Base-by-base conservation (phyloP, 2,797 vertebrate genomes). In the Hemibagrus guttatus region DNA sequence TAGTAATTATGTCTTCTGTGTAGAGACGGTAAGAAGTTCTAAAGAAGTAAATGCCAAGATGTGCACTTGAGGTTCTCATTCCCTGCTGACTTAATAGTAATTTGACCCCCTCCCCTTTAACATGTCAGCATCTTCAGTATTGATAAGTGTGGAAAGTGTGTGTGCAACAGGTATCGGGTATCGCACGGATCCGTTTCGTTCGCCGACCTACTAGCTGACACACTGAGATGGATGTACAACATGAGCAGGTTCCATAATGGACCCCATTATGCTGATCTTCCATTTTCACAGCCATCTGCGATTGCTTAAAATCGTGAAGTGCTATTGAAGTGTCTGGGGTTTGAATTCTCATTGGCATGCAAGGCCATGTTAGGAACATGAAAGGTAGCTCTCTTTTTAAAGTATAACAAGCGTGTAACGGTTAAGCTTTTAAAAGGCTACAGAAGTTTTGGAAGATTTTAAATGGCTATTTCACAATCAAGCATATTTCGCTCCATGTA, bases 221-320 rank as follows among this genome's bases (percentile, higher is more conserved):
- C n/a, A 6, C 17, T 28, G 17, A 26, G 14, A 61, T 61, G 31
- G 66, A 16, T 71, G 49, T 83, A 21, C 31, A 79, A 68, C 58
- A 3, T 58, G 26, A 59, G 49, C 26, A 63, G n/a, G 21, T 28
- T 81, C 56, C 16, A 54, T 69, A 72, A 81, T 71, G 54, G 54
- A 28, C 66, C 49, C 52, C n/a, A 35, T 86, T 61, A 81, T 63
- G 66, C 46, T 56, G 61, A 64, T 17, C n/a, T 61, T 72, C 39
- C 64, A 39, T 35, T 72, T 86, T 61, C 56, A 86, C 42, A 17
- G 78, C 78, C 78, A 63, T 59, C 84, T 81, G 31, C 21, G 84
- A 46, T 54, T 46, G 84, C 5, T 72, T 58, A 26, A 46, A 72
- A 80, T 81, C 84, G 21, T 52, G 11, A 64, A 66, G 80, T 31